Evolutionary conservation across 2,113 vertebrate species (phyloP).

Genomic region (Geococcyx californianus): DNA sequence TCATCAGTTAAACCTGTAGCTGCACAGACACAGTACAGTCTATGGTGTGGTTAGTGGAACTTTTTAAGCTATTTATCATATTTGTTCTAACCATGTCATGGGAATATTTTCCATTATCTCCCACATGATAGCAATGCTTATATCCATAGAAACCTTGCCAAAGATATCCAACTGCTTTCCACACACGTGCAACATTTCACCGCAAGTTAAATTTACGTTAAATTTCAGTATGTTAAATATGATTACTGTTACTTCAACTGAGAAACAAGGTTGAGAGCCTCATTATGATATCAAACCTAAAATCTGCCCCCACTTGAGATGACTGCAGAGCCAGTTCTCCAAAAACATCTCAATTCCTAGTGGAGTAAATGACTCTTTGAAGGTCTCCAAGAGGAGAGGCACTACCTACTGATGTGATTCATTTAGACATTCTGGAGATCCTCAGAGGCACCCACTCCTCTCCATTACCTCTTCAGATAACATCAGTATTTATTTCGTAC

Average conservation of each 20-base stretch:
- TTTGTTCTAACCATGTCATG: not conserved
- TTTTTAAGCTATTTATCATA: not conserved
- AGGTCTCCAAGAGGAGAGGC: not conserved
- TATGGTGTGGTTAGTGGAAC: not conserved
- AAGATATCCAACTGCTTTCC: not conserved
- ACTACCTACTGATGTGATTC: not conserved
- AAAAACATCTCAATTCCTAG: not conserved
- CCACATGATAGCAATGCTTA: not conserved
- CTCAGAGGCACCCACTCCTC: not conserved
- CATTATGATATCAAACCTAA: not conserved
- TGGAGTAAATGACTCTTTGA: not conserved
- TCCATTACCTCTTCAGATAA: not conserved
- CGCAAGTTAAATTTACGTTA: not conserved
- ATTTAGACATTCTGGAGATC: not conserved
- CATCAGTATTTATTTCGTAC: not conserved
- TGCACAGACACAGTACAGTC: not conserved
- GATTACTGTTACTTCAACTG: not conserved
- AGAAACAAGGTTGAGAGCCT: not conserved
- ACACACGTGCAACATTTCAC: not conserved
- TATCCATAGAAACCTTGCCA: not conserved
- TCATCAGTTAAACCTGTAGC: not conserved
- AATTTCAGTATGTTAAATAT: not conserved
- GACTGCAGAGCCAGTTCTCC: not conserved
- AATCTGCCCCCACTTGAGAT: not conserved
- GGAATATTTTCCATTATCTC: not conserved